phyloP scores from a whole-genome alignment of 2,113 vertebrate genomes.

The Gambusia holbrooki region DNA sequence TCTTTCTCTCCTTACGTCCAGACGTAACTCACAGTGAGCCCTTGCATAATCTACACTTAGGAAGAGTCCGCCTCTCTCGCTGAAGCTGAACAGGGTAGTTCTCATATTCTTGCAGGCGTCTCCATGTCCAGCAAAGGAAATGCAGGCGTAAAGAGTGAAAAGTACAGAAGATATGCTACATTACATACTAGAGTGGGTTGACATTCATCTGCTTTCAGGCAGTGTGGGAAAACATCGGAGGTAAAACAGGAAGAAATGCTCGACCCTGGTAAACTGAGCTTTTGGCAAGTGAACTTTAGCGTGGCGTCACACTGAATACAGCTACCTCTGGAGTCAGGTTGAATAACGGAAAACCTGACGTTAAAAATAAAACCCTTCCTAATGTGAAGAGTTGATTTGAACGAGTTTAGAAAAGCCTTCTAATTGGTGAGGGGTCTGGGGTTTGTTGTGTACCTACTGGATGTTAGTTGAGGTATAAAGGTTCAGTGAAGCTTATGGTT shows the following conservation, averaged over 20 bases:
- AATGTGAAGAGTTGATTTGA: background rate
- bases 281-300: background rate
- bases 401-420: slow-evolving; percentile 1
- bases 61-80: slow-evolving; percentile 40
- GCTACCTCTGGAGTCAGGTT: background rate
- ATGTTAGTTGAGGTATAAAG: slow-evolving; percentile 44
- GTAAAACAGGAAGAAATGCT: slow-evolving; percentile 11
- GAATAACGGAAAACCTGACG: slow-evolving; percentile 2
- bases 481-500: slow-evolving; percentile 36
- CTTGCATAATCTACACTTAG: slow-evolving; percentile 73
- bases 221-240: slow-evolving; percentile 24
- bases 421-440: slow-evolving; percentile 15
- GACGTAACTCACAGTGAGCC: slow-evolving; percentile 23
- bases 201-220: slow-evolving; percentile 55
- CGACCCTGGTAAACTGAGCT: slow-evolving; percentile 5
- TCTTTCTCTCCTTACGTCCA: slow-evolving; percentile 24
- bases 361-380: slow-evolving; percentile 8
- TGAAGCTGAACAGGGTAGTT: slow-evolving; percentile 40
- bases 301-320: slow-evolving; percentile 5
- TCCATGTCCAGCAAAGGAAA: slow-evolving; percentile 15
- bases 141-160: slow-evolving; percentile 28
- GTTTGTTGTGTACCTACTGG: slow-evolving; percentile 3
- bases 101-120: slow-evolving; percentile 27
- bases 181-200: slow-evolving; percentile 27
- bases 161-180: slow-evolving; percentile 61